These are phyloP conservation scores for Drusus annulatus DNA, from an alignment of 1,140 invertebrate species.

Conservation along the genomic window DNA sequence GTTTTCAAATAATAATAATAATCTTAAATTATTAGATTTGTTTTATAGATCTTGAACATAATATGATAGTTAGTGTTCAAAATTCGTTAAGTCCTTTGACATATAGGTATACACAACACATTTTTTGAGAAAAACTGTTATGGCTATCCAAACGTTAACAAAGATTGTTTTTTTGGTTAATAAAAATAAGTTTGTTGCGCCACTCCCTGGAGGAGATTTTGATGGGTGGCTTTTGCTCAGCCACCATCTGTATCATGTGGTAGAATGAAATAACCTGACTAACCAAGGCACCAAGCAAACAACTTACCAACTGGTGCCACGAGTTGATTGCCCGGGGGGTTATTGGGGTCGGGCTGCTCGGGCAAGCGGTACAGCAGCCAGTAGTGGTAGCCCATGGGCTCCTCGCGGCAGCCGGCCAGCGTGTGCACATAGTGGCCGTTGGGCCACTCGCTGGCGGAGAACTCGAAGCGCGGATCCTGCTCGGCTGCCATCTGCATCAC, in stretches of 20 bases:
- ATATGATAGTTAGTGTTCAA: no score
- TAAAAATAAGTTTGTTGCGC: no score
- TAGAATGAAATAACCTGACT: conserved; percentile 78
- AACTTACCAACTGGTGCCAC: conserved; percentile 86
- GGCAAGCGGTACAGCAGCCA: conserved; percentile 88
- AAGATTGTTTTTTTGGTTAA: no score
- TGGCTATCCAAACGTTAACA: no score
- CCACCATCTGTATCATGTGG: conserved; percentile 87
- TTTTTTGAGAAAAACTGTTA: no score
- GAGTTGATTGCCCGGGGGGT: conserved; percentile 86
- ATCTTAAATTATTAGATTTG: no score
- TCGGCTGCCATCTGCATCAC: conserved; percentile 89
- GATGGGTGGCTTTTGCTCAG: conserved; percentile 77
- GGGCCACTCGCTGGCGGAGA: conserved; percentile 88
- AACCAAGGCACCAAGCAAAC: no score
- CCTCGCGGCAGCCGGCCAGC: conserved; percentile 87
- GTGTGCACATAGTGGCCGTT: conserved; percentile 93
- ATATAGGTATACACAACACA: no score
- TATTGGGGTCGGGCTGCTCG: conserved; percentile 81
- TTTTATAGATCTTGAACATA: no score
- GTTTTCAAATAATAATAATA: no score
- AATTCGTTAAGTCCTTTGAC: no score
- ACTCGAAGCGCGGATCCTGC: conserved; percentile 79
- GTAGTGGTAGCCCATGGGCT: conserved; percentile 90
- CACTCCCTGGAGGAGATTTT: no score